Evolutionary conservation across 2,888 invertebrate species (phyloP).

Genomic region (Caenorhabditis plicata): DNA sequence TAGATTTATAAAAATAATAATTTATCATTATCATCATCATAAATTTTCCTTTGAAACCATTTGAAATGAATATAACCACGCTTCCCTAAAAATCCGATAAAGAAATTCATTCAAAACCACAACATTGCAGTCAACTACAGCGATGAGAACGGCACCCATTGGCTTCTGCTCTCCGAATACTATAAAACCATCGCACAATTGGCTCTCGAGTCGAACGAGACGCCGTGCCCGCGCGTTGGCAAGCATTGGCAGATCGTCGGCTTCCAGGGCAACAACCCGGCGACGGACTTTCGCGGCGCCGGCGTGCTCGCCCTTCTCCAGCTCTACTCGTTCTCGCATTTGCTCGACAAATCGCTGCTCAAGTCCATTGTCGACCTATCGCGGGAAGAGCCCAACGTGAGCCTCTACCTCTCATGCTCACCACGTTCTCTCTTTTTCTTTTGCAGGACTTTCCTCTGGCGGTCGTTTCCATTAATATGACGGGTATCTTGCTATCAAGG

Average conservation of each 20-base stretch:
- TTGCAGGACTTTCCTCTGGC: constrained; percentile 45
- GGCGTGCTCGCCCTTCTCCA: constrained; percentile 43
- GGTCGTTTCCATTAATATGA: constrained; percentile 44
- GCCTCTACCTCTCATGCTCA: neutral
- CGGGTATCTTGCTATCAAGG: constrained; percentile 22
- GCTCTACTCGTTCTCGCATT: constrained; percentile 29
- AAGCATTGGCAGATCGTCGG: constrained; percentile 45
- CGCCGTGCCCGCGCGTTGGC: constrained; percentile 9
- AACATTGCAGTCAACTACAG: constrained; percentile 12
- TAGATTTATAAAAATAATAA: too few relatives aligned
- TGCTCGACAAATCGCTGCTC: constrained; percentile 11
- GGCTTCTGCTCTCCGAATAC: constrained; percentile 36
- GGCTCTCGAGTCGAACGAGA: neutral
- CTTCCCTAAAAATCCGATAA: too few relatives aligned
- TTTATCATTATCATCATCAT: too few relatives aligned
- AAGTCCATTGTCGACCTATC: constrained; percentile 31
- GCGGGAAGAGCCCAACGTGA: constrained; percentile 33
- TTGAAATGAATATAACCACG: too few relatives aligned
- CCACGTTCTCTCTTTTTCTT: neutral
- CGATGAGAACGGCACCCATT: constrained; percentile 26
- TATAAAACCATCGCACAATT: constrained; percentile 10
- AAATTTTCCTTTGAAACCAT: too few relatives aligned
- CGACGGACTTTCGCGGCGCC: constrained; percentile 43
- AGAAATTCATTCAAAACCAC: too few relatives aligned
- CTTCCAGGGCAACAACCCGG: constrained; percentile 37